phyloP scores from a whole-genome alignment of 2,113 vertebrate genomes.

The Larimichthys crocea region DNA sequence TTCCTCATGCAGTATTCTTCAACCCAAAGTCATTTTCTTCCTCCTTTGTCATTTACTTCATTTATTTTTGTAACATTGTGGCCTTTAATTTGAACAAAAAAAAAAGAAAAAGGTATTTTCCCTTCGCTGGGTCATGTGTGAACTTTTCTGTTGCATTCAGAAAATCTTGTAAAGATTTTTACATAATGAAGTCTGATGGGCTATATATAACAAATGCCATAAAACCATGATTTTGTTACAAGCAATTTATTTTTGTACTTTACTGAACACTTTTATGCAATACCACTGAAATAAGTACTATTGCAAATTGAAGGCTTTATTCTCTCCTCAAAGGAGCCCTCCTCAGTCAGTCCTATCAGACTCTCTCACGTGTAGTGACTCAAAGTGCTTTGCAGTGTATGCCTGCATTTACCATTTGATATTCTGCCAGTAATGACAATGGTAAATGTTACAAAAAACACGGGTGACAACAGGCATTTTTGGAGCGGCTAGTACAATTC shows the following conservation, averaged over 20 bases:
- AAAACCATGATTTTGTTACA: conserved; percentile 79
- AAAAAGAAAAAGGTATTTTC: conserved; percentile 42
- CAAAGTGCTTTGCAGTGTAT: conserved; percentile 70
- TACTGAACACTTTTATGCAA: conserved; percentile 74
- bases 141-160: conserved; percentile 57
- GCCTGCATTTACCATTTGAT: conserved; percentile 64
- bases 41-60: neutral
- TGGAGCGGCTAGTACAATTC: conserved; percentile 32
- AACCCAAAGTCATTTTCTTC: conserved; percentile 38
- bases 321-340: conserved; percentile 66
- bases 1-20: conserved; percentile 41
- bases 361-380: conserved; percentile 55
- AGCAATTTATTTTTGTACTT: conserved; percentile 84
- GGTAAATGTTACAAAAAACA: conserved; percentile 58
- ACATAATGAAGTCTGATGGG: conserved; percentile 60
- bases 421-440: conserved; percentile 49
- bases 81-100: conserved; percentile 74
- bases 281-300: conserved; percentile 64
- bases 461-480: conserved; percentile 38
- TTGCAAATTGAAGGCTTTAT: conserved; percentile 74
- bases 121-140: conserved; percentile 42
- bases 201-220: conserved; percentile 73
- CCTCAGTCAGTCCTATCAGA: conserved; percentile 57
- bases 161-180: conserved; percentile 70
- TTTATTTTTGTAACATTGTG: conserved; percentile 60